Evolutionary conservation across 1,140 invertebrate species (phyloP), one percentile per base, ranked within the genome.

Genomic region (Homalodisca vitripennis): DNA sequence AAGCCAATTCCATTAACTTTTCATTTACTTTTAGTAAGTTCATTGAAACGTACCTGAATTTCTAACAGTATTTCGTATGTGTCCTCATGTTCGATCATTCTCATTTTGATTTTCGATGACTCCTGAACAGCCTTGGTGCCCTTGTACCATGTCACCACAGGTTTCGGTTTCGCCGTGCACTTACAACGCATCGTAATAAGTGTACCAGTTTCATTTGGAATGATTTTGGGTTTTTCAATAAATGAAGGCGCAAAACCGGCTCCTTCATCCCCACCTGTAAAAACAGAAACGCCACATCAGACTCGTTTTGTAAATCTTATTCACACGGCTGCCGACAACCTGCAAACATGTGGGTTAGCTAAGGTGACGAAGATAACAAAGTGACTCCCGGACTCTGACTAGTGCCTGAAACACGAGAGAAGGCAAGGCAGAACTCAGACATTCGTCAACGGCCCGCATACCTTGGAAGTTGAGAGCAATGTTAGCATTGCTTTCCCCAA

Each of bases 381-480:
- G 60, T 27, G 29, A 31, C 29, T 22, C 22, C n/a, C n/a, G n/a
- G n/a, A n/a, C n/a, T n/a, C n/a, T n/a, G n/a, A n/a, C 24, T 63
- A n/a, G 22, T 20, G 24, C 29, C 65, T 67, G 65, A 22, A 47
- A 60, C 55, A 60, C n/a, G 46, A 47, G 29, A 63, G n/a, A 14
- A 65, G 63, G 63, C 46, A 32, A 32, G 63, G 20, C n/a, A 67
- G 55, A 24, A 41, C 17, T 10, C 6, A 10, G 17, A 10, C 34
- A 41, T 41, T 17, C 17, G 55, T 30, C 22, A 60, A 60, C 22
- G n/a, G 46, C 26, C 41, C 29, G 53, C 68, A 69, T 94, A 95
- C 94, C 95, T 94, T 97, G 93, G 86, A 99, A 98, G 82, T 99
- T 99, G 74, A 99, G 89, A 74, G 96, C 94, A 84, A 99, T 99